Conservation (phyloP, 2,888 invertebrate species). For the Agrypnus murinus region DNA sequence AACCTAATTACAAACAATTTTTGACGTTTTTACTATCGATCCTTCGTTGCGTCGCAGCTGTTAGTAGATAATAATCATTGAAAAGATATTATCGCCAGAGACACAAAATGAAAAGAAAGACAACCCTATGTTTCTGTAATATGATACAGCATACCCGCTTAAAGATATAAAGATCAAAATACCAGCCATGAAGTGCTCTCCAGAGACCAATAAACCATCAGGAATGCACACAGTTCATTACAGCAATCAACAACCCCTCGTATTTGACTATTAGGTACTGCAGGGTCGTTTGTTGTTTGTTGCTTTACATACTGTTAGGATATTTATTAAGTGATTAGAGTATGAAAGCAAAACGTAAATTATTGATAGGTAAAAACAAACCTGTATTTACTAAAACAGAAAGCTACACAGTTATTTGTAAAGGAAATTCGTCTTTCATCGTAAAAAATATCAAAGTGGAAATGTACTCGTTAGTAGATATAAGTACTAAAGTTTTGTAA, state of each 20-base stretch:
- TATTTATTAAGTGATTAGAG: conserved; percentile 34
- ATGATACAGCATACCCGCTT: background rate
- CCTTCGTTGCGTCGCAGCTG: too few species aligned
- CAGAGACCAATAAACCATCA: conserved; percentile 32
- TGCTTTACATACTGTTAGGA: background rate
- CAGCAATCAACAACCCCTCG: conserved; percentile 44
- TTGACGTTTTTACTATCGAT: too few species aligned
- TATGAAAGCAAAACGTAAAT: background rate
- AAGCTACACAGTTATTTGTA: background rate
- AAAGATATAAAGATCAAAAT: conserved; percentile 41
- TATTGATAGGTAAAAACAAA: too few species aligned
- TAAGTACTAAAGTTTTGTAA: conserved; percentile 5
- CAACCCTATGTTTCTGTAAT: too few species aligned
- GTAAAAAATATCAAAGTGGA: background rate
- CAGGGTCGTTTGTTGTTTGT: conserved; percentile 4
- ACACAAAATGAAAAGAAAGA: too few species aligned
- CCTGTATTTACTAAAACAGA: background rate
- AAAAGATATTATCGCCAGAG: too few species aligned
- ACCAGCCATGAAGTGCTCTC: conserved; percentile 30
- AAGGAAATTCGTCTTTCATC: background rate
- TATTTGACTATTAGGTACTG: conserved; percentile 22
- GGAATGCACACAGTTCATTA: conserved; percentile 43
- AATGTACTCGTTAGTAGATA: background rate
- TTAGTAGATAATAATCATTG: too few species aligned
- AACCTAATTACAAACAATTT: too few species aligned